These are phyloP conservation scores for Xylocampa areola DNA, from an alignment of 2,888 invertebrate genomes.

Conservation along the genomic window DNA sequence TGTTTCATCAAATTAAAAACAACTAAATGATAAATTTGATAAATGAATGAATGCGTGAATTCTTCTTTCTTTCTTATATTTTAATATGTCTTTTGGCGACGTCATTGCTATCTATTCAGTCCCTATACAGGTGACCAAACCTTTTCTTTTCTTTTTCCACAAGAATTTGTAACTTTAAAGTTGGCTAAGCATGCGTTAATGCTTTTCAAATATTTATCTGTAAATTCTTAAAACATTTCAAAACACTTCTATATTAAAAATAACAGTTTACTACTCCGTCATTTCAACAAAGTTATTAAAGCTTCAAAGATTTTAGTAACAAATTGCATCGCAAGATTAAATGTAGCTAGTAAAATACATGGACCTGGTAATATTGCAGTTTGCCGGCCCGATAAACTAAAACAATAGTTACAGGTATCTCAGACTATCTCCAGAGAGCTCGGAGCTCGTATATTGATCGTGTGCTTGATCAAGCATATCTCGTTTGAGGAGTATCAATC, in stretches of 20 bases:
- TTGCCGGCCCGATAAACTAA: conserved; percentile 19
- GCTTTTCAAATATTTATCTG: no score
- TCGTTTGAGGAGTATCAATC: conserved; percentile 30
- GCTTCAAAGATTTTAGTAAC: conserved; percentile 12
- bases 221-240: no score
- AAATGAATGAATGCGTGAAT: no score
- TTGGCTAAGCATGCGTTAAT: no score
- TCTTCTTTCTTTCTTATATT: no score
- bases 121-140: no score
- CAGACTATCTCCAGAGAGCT: conserved; percentile 33
- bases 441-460: conserved; percentile 43
- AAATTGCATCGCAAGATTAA: conserved; percentile 18
- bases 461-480: conserved; percentile 57
- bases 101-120: no score
- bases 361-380: conserved; percentile 40
- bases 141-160: no score
- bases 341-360: conserved; percentile 6
- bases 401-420: conserved; percentile 31
- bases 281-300: background rate
- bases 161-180: no score
- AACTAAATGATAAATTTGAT: no score
- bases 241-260: no score
- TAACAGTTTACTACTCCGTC: background rate
- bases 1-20: background rate
- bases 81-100: no score